These are phyloP conservation scores for Sphaeramia orbicularis DNA, from an alignment of 2,797 vertebrate genomes.

Conservation along the genomic window DNA sequence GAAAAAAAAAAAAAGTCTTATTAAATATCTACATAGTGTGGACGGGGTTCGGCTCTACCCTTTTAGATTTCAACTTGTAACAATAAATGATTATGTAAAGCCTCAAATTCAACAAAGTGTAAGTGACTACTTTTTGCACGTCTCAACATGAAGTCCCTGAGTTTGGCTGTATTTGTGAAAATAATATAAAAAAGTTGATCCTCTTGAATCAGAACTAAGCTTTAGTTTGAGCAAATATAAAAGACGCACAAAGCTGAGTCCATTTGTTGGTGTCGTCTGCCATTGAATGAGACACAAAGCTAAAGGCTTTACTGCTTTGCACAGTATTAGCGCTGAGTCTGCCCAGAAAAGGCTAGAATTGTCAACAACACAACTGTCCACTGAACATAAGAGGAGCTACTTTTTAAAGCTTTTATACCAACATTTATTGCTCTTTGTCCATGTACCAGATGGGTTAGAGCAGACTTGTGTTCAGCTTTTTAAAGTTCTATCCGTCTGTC, in stretches of 20 bases:
- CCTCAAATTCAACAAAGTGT: no score
- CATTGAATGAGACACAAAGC: not conserved
- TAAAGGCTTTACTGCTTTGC: slow-evolving; percentile 15
- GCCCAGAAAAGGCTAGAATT: not conserved
- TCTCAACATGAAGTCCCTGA: no score
- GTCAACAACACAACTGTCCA: slow-evolving; percentile 14
- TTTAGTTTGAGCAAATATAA: no score
- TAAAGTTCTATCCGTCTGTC: slow-evolving; percentile 4
- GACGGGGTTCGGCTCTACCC: no score
- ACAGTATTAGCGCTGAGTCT: slow-evolving; percentile 9
- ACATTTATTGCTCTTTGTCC: not conserved
- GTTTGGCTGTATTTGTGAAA: no score
- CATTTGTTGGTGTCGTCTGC: slow-evolving; percentile 7
- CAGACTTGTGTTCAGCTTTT: not conserved
- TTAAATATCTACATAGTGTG: no score
- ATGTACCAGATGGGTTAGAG: not conserved
- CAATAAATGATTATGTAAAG: no score
- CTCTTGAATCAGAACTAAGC: no score
- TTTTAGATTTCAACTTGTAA: no score
- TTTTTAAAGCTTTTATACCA: slow-evolving; percentile 24
- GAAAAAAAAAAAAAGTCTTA: no score
- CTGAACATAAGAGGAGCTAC: slow-evolving; percentile 11
- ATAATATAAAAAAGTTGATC: not conserved
- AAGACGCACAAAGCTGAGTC: no score
- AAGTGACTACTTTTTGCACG: no score